Evolutionary conservation across 2,797 vertebrate genomes (phyloP).

Genomic region (Etheostoma nigrum): DNA sequence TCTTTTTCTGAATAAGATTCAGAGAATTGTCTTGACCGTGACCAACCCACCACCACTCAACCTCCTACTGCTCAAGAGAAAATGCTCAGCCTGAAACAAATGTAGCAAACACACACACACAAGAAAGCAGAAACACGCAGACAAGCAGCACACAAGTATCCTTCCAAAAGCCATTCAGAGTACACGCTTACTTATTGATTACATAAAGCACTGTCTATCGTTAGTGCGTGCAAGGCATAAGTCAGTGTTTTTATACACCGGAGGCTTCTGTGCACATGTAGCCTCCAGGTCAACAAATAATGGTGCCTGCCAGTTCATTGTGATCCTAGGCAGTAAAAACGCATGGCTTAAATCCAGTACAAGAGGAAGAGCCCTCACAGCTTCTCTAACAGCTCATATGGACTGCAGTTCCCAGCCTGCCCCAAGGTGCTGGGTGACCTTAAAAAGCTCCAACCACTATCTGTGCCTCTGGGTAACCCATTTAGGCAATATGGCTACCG

Average conservation of each 20-base stretch:
- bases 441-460: constrained; percentile 55
- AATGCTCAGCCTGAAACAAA: constrained; percentile 53
- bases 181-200: constrained; percentile 42
- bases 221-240: constrained; percentile 22
- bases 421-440: constrained; percentile 67
- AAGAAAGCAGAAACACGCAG: constrained; percentile 17
- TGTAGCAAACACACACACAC: constrained; percentile 42
- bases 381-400: constrained; percentile 56
- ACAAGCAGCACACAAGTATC: constrained; percentile 34
- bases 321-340: constrained; percentile 48
- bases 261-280: constrained; percentile 31
- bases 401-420: constrained; percentile 74
- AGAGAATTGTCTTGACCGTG: constrained; percentile 48
- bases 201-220: constrained; percentile 29
- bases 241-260: constrained; percentile 37
- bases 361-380: constrained; percentile 44
- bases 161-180: constrained; percentile 34
- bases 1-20: constrained; percentile 53
- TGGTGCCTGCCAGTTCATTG: constrained; percentile 37
- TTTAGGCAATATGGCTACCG: constrained; percentile 58
- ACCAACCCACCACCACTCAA: constrained; percentile 16
- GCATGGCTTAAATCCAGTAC: constrained; percentile 48
- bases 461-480: constrained; percentile 64
- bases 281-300: constrained; percentile 43
- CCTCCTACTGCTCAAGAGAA: constrained; percentile 44